Conservation (phyloP, 2,113 vertebrate species). For the Sardina pilchardus region DNA sequence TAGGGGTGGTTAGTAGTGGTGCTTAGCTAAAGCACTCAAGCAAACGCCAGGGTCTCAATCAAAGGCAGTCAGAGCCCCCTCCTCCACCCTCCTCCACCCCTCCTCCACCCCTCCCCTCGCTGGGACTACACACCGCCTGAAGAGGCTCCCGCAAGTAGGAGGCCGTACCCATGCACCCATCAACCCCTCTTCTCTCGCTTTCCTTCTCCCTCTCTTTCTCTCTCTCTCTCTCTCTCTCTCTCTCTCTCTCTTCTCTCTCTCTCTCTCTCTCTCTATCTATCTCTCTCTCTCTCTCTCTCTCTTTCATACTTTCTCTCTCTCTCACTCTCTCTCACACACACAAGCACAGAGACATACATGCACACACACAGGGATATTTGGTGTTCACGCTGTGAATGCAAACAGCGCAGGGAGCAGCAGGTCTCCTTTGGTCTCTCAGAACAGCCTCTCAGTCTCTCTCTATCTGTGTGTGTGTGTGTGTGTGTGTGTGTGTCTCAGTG, state of each 20-base stretch:
- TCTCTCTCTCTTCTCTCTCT: not conserved
- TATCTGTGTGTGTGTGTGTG: not conserved
- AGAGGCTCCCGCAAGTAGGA: conserved; percentile 2
- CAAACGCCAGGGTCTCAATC: conserved; percentile 42
- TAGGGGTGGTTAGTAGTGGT: conserved; percentile 49
- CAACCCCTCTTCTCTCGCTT: not conserved
- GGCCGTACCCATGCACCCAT: not conserved
- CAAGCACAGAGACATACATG: conserved; percentile 28
- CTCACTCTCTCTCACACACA: not conserved
- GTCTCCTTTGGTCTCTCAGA: conserved; percentile 14
- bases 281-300: not conserved
- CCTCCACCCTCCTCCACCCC: not conserved
- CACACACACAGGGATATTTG: conserved; percentile 1
- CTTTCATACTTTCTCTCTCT: not conserved
- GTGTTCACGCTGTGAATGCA: conserved; percentile 31
- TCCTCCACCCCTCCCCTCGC: not conserved
- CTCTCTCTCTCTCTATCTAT: not conserved
- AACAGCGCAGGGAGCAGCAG: conserved; percentile 35
- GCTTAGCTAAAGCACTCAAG: conserved; percentile 55
- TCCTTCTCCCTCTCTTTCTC: not conserved
- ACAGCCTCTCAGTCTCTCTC: conserved; percentile 15
- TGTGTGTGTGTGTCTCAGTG: no score
- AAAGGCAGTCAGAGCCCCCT: conserved; percentile 42
- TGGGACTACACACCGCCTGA: not conserved
- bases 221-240: not conserved